Evolutionary conservation across 2,113 vertebrate genomes (phyloP).

Genomic region (Pholis gunnellus): DNA sequence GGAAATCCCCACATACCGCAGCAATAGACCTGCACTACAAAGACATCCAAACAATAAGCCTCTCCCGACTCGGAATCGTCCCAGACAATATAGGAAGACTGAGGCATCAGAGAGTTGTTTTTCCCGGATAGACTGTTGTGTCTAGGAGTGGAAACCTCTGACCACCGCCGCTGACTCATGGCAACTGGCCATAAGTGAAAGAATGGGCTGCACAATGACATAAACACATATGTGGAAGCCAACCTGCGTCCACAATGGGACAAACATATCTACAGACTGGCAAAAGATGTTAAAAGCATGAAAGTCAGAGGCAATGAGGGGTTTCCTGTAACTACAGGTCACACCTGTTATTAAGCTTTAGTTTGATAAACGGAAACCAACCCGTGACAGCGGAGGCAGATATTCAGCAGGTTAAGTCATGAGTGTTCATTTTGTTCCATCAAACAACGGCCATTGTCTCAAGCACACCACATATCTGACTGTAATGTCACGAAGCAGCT

Average conservation of each 20-base stretch:
- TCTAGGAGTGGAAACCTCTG: constrained; percentile 83
- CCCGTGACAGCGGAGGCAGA: background rate
- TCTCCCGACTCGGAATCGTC: constrained; percentile 81
- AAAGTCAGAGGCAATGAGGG: background rate
- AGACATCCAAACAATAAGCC: constrained; percentile 81
- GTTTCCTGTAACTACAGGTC: background rate
- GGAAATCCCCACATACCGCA: constrained; percentile 82
- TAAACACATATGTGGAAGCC: constrained; percentile 62
- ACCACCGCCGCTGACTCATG: constrained; percentile 71
- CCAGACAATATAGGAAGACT: constrained; percentile 84
- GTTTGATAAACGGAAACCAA: background rate
- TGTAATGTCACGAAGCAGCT: background rate
- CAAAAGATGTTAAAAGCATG: background rate
- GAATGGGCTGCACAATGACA: constrained; percentile 65
- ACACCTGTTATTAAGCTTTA: background rate
- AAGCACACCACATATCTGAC: background rate
- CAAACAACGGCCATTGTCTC: background rate
- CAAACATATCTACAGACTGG: background rate
- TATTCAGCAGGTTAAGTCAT: background rate
- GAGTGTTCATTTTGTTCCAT: background rate
- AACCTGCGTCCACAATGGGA: constrained; percentile 17
- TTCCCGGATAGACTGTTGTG: constrained; percentile 83
- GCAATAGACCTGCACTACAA: constrained; percentile 80
- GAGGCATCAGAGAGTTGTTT: constrained; percentile 79
- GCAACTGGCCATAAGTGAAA: constrained; percentile 76